Base-by-base conservation (phyloP, 2,888 invertebrate genomes). In the Tetranychus piercei region DNA sequence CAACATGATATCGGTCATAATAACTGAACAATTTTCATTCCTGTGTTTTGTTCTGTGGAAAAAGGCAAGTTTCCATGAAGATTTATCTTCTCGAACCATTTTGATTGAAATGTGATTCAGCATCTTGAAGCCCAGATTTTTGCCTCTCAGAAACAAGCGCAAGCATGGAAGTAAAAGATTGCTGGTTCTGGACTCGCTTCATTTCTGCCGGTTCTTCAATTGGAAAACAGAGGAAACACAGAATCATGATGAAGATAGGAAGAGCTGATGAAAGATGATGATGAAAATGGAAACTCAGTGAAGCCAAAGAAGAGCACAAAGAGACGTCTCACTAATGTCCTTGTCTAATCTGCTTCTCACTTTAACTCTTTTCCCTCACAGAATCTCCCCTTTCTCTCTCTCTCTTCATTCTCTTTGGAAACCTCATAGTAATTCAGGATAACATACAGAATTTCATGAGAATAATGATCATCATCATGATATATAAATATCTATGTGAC, bases 401-500 rank as follows among this genome's bases (percentile, higher is more conserved):
- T 66, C 20, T 20, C 18, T 66, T 66, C 34, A 34, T 34, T 34
- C 34, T 34, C 34, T 69, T 11, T 69, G 20, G 69, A 23, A 20
- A 69, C 69, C 34, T 69, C 69, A 22, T 69, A 23, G 18, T 11
- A 55, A 55, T 9, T 55, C 55, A 55, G 55, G 15, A 55, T 55
- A 55, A 55, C 34, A 55, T 15, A 55, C 55, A 55, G 55, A 55
- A 55, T 55, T 15, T 9, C 55, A 55, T 55, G 55, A 55, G 9
- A 15, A 55, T 55, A 15, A 55, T 55, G 55, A 55, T 55, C 11
- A 55, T 55, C 11, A 55, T 9, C 11, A 55, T 55, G 55, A 55
- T 55, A 55, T 55, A 55, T 55, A 55, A 55, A 55, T 55, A 55
- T 55, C 55, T 55, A 55, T 55, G 55, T 55, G 55, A 55, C 55